These are phyloP conservation scores for Callipepla californica DNA, from an alignment of 2,113 vertebrate genomes.

Conservation along the genomic window DNA sequence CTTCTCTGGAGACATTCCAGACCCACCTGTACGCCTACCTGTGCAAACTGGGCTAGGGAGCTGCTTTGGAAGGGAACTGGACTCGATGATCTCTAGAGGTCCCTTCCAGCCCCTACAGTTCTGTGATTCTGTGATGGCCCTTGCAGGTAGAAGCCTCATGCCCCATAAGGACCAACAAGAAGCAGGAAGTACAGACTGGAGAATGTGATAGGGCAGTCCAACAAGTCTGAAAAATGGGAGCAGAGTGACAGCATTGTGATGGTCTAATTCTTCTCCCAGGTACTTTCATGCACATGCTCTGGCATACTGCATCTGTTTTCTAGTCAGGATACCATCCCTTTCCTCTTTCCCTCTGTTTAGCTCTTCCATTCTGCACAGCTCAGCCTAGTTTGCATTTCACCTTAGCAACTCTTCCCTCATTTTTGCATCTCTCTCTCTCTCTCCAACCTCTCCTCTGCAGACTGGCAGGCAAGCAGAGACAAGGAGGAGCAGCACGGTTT, in stretches of 20 bases:
- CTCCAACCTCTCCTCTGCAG: neutral
- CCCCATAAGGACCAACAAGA: neutral
- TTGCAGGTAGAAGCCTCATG: neutral
- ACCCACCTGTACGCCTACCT: too few species aligned
- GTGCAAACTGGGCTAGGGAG: too few species aligned
- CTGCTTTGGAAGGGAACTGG: too few species aligned
- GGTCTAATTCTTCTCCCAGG: neutral
- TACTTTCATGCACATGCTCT: neutral
- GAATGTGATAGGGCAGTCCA: accelerated
- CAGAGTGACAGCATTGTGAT: neutral
- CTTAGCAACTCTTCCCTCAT: neutral
- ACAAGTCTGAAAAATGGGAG: neutral
- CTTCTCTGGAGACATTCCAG: too few species aligned
- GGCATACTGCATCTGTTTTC: neutral
- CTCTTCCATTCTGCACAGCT: neutral
- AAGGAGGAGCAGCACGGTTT: neutral
- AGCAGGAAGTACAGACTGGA: neutral
- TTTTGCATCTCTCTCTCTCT: neutral
- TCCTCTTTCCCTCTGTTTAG: neutral
- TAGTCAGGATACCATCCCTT: neutral
- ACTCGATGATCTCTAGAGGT: too few species aligned
- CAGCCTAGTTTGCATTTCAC: neutral
- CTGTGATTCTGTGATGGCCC: neutral
- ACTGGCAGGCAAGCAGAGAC: neutral
- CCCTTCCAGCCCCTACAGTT: too few species aligned